Evolutionary conservation across 2,113 vertebrate genomes (phyloP), one percentile per base, ranked within the genome.

Genomic region (Silurus asotus): DNA sequence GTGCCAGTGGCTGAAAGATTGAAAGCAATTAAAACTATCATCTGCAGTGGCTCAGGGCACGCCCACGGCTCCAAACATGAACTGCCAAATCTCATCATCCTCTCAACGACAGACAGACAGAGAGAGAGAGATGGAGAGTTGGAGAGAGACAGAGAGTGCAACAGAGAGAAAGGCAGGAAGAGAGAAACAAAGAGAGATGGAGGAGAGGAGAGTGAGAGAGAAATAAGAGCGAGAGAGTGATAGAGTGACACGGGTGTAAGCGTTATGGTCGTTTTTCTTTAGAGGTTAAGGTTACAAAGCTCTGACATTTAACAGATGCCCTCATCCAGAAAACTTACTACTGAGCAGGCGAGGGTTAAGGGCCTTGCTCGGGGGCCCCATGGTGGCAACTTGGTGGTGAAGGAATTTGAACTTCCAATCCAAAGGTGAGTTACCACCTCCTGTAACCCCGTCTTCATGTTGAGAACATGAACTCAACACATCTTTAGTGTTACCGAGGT

Each of bases 1-100:
- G 91, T 49, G 94, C 95, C 94, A 94, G 89, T 94, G 94, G 95
- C 95, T 95, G 94, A 95, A 96, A 95, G 93, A 96, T 96, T 96
- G 95, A 95, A 96, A 96, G 94, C 95, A 96, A 95, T 96, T 96
- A 96, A 96, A 96, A 96, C 95, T 96, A 96, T 96, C 95, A 96
- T 95, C 95, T 95, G 95, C 94, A 96, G 93, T 95, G 93, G 95
- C 95, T 96, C 90, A 93, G 93, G 95, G 95, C 94, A 87, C 92
- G 94, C 95, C 94, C 84, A 93, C 94, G 95, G 95, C 95, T 94
- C 93, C 91, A 92, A 87, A 92, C 93, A 92, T 93, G 92, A 95
- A 92, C 95, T 96, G 95, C 94, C 95, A 96, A 87, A 88, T 90
- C 90, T 90, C 92, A 96, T 96, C 95, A 96, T 92, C 90, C 92